Conservation (phyloP, 2,113 vertebrate species). For the Dromas ardeola region DNA sequence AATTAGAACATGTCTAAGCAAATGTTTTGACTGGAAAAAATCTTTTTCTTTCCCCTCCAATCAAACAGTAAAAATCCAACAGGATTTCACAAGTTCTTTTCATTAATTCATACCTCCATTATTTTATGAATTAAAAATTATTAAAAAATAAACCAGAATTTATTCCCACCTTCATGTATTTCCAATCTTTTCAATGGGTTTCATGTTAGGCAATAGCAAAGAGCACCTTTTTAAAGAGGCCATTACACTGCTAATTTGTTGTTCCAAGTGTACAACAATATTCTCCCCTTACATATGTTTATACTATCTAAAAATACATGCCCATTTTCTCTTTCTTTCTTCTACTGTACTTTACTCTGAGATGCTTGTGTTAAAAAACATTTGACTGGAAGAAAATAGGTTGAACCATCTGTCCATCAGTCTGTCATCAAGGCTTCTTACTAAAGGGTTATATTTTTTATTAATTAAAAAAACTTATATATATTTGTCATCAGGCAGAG, state of each 20-base stretch:
- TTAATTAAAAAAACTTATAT: not conserved
- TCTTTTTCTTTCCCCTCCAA: not conserved
- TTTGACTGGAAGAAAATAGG: not conserved
- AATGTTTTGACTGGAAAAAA: not conserved
- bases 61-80: not conserved
- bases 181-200: not conserved
- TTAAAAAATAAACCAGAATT: not conserved
- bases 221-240: not conserved
- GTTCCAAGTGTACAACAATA: not conserved
- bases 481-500: not conserved
- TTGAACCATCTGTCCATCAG: not conserved
- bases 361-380: not conserved
- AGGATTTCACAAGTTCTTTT: not conserved
- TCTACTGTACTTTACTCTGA: not conserved
- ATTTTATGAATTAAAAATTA: not conserved
- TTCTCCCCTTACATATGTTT: not conserved
- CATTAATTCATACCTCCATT: not conserved
- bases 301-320: not conserved
- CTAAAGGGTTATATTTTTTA: not conserved
- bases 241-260: not conserved
- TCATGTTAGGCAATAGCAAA: not conserved
- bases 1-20: not conserved
- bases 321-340: not conserved
- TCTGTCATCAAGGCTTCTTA: not conserved
- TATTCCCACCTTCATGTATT: not conserved